Base-by-base conservation (phyloP, 2,113 vertebrate genomes). In the Pelecanus crispus region DNA sequence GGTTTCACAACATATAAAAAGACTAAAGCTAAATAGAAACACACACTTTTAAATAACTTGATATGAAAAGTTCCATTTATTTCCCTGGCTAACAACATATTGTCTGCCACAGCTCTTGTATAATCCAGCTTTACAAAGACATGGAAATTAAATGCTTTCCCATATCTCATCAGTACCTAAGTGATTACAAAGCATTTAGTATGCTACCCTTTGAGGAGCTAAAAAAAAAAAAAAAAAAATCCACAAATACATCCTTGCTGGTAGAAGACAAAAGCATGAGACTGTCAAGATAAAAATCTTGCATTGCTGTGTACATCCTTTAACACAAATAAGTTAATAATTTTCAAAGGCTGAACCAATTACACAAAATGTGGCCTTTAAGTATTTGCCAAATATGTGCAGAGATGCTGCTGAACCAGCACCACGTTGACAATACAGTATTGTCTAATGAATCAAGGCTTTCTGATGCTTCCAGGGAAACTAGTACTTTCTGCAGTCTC, bases 381-480 rank as follows among this genome's bases (percentile, higher is more conserved):
- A 82, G 95, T 97, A 95, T 96, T 96, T 97, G 97, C 96, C 96
- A 97, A 96, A 94, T 50, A 49, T 71, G 84, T 36, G 94, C 96
- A 95, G 78, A 93, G 94, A 98, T 83, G 91, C 92, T 98, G 97
- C 97, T 98, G 97, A 98, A 96, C 95, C 93, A 98, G 97, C 97
- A 95, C 53, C 11, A 10, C 3, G 10, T 6, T 94, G 87, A 97
- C 97, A 97, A 96, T 94, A 82, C 62, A 61, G 81, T 24, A 98
- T 93, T 98, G 96, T 98, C 92, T 97, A 91, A 91, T 31, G 42
- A 95, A 97, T 97, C 95, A 95, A 93, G 25, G 86, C 89, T 61
- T 90, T 79, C 94, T 96, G 87, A 96, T 82, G 97, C 94, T 95
- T 92, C 24, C 59, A 96, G 90, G 92, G 86, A 92, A 95, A 95